phyloP scores from a whole-genome alignment of 2,888 invertebrate species.

The Synanthedon vespiformis region DNA sequence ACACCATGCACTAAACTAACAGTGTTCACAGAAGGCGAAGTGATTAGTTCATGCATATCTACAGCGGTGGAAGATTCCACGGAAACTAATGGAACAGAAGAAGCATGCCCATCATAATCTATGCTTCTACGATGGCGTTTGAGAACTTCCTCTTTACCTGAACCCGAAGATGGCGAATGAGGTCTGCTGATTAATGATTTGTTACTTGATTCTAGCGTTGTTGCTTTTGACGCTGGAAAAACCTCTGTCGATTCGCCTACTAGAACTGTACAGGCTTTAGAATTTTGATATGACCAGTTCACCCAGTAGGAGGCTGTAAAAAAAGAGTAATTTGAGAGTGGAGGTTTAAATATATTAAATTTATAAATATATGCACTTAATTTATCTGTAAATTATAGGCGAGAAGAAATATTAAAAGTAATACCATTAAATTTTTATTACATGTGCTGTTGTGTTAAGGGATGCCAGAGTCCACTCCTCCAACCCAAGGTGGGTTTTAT shows the following conservation, averaged over 20 bases:
- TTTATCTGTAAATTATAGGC: background rate
- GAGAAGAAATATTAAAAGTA: constrained; percentile 6
- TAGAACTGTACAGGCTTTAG: constrained; percentile 86
- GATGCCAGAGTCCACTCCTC: too few species aligned
- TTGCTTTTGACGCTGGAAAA: constrained; percentile 76
- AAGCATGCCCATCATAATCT: constrained; percentile 69
- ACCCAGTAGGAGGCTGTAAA: constrained; percentile 82
- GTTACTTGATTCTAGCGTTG: constrained; percentile 76
- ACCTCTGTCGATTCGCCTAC: constrained; percentile 83
- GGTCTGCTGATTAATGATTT: constrained; percentile 76
- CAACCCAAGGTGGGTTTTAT: too few species aligned
- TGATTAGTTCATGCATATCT: constrained; percentile 64
- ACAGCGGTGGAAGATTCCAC: constrained; percentile 49
- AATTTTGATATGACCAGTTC: constrained; percentile 86
- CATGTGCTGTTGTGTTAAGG: too few species aligned
- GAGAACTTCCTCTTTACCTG: constrained; percentile 65
- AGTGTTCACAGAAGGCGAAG: constrained; percentile 49
- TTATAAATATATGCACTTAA: background rate
- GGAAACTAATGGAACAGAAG: constrained; percentile 42
- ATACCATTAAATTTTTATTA: background rate
- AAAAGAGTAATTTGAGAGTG: constrained; percentile 7
- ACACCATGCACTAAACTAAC: constrained; percentile 65
- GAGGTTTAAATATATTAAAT: background rate
- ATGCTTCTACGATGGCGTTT: constrained; percentile 79
- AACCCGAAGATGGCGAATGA: constrained; percentile 71